Percentiles rank a stretch among this genome's conserved stretches.
These are phyloP conservation scores for Osmerus eperlanus DNA, from an alignment of 2,113 vertebrate genomes.

Conservation along the genomic window DNA sequence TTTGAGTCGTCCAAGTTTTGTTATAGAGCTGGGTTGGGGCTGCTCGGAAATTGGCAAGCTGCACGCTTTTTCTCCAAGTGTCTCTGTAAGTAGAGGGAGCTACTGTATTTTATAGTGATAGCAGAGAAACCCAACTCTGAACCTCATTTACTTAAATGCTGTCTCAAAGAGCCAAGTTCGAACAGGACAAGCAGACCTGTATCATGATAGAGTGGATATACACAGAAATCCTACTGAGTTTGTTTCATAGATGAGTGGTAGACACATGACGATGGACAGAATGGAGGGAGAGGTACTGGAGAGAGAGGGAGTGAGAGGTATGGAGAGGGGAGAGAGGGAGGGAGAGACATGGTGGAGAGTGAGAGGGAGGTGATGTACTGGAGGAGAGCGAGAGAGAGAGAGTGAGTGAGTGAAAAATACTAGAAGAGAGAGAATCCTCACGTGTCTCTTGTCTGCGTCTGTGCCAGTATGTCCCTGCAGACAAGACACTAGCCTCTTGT, in stretches of 20 bases:
- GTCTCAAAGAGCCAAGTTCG: background rate
- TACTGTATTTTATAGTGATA: background rate
- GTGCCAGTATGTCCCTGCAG: slow-evolving; percentile 89
- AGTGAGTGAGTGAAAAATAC: background rate
- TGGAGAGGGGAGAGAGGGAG: background rate
- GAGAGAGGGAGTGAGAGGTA: background rate
- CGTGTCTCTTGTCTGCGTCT: slow-evolving; percentile 88
- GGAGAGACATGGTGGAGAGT: background rate
- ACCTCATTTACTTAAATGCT: background rate
- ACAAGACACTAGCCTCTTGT: slow-evolving; percentile 84
- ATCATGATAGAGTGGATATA: no score
- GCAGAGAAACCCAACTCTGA: background rate
- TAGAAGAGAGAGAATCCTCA: slow-evolving; percentile 59
- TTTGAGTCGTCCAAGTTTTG: background rate
- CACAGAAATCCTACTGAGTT: no score
- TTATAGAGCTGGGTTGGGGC: background rate
- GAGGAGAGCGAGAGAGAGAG: no score
- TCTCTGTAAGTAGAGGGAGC: background rate
- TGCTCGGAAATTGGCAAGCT: background rate
- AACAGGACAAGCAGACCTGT: background rate
- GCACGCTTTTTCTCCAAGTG: background rate
- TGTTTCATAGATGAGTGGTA: background rate
- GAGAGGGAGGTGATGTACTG: background rate
- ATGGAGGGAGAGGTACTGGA: background rate
- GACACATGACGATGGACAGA: background rate